These are phyloP conservation scores for Kradibia gibbosae DNA, from an alignment of 1,140 invertebrate genomes.

Conservation along the genomic window DNA sequence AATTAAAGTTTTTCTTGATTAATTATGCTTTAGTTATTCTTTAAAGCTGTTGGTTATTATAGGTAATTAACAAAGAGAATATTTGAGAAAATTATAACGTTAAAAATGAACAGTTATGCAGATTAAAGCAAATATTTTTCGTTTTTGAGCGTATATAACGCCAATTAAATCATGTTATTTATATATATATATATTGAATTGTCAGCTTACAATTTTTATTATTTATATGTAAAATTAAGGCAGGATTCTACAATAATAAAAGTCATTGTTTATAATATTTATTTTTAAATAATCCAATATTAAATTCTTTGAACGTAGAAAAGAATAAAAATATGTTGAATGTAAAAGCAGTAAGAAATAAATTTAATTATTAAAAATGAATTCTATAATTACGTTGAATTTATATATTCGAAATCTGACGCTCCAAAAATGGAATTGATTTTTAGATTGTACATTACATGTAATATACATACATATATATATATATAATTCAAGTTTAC, in stretches of 20 bases:
- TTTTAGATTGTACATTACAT: no score
- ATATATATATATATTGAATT: conserved; percentile 17
- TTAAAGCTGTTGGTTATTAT: conserved; percentile 11
- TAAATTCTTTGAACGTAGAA: background rate
- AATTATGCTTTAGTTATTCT: conserved; percentile 61
- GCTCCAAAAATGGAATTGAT: no score
- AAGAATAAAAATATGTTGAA: background rate
- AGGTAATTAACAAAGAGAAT: conserved; percentile 36
- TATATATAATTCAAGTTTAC: no score
- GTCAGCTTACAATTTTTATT: background rate
- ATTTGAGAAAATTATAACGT: conserved; percentile 54
- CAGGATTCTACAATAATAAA: background rate
- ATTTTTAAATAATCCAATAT: background rate
- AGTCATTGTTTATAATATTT: background rate
- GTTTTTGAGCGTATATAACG: background rate
- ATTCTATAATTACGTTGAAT: no score
- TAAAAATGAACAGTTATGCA: background rate
- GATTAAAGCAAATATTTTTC: conserved; percentile 10
- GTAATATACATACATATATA: no score
- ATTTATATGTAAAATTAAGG: background rate
- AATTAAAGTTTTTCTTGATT: conserved; percentile 58
- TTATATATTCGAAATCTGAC: no score
- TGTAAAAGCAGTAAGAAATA: background rate
- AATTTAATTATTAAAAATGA: background rate
- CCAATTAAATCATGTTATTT: conserved; percentile 16